A percentile compares a stretch with the other conserved stretches of the same genome.
Conservation (phyloP, 1,140 invertebrate species). For the Diachasma alloeum region DNA sequence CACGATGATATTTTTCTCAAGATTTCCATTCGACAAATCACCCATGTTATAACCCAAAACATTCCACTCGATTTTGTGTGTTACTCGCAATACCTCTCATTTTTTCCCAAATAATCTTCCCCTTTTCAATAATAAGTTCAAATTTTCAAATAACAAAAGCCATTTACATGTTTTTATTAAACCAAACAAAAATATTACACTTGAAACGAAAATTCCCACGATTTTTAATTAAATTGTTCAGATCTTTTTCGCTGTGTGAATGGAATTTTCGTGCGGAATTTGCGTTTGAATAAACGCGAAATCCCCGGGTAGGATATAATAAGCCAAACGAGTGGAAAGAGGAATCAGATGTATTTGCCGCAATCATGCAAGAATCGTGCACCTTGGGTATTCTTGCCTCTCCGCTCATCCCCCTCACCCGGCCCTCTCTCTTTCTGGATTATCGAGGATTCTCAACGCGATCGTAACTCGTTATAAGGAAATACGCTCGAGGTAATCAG, state of each 20-base stretch:
- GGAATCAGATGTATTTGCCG: constrained; percentile 10
- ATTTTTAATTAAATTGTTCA: background rate
- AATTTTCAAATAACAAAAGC: too few relatives aligned
- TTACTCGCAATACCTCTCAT: too few relatives aligned
- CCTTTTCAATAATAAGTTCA: too few relatives aligned
- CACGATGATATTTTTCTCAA: too few relatives aligned
- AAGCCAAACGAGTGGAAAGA: constrained; percentile 13
- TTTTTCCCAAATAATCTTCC: too few relatives aligned
- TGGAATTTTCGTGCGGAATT: background rate
- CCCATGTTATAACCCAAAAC: too few relatives aligned
- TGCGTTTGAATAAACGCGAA: background rate
- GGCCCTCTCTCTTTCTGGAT: background rate
- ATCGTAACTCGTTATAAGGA: constrained; percentile 26
- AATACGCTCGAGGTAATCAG: constrained; percentile 23
- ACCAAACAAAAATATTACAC: background rate
- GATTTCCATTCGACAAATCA: too few relatives aligned
- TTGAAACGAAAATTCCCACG: background rate
- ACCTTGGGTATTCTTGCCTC: background rate
- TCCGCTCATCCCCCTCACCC: background rate
- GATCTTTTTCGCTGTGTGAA: background rate
- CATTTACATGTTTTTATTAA: too few relatives aligned
- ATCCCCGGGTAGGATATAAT: constrained; percentile 12
- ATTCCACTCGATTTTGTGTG: too few relatives aligned
- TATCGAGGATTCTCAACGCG: constrained; percentile 24
- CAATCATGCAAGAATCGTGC: constrained; percentile 29